Evolutionary conservation across 2,888 invertebrate genomes (phyloP).

Genomic region (Ophioninae sp.): DNA sequence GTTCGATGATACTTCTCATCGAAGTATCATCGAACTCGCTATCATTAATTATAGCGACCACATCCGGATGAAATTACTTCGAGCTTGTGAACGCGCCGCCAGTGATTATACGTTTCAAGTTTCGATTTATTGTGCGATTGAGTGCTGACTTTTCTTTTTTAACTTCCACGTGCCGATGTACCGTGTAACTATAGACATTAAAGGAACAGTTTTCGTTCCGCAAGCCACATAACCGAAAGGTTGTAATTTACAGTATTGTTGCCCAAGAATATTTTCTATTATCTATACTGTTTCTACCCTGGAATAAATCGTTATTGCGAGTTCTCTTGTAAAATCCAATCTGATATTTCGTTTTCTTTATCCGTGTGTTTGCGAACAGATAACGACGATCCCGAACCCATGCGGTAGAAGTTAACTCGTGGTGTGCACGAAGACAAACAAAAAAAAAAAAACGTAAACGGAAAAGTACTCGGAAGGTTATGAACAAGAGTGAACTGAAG

Average conservation of each 20-base stretch:
- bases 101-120: not conserved
- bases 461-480: slow-evolving; percentile 55
- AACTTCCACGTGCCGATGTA: slow-evolving; percentile 1
- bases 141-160: not conserved
- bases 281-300: not conserved
- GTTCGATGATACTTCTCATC: not conserved
- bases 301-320: not conserved
- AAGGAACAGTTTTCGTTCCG: not conserved
- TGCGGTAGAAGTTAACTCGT: not conserved
- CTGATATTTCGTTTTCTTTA: slow-evolving; percentile 6
- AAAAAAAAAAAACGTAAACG: slow-evolving; percentile 11
- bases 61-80: not conserved
- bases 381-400: slow-evolving; percentile 27
- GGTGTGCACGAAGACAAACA: slow-evolving; percentile 5
- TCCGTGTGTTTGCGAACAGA: slow-evolving; percentile 36
- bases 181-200: slow-evolving; percentile 2
- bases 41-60: not conserved
- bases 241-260: slow-evolving; percentile 6
- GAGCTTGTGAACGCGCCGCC: not conserved
- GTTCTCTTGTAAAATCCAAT: not conserved
- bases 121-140: not conserved
- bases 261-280: not conserved
- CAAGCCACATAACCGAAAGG: not conserved
- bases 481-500: slow-evolving; percentile 76
- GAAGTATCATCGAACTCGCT: not conserved